A percentile compares a stretch with the other conserved stretches of the same genome.
These are phyloP conservation scores for Pseudomyrmex sp. DNA, from an alignment of 1,140 invertebrate genomes.

Conservation along the genomic window DNA sequence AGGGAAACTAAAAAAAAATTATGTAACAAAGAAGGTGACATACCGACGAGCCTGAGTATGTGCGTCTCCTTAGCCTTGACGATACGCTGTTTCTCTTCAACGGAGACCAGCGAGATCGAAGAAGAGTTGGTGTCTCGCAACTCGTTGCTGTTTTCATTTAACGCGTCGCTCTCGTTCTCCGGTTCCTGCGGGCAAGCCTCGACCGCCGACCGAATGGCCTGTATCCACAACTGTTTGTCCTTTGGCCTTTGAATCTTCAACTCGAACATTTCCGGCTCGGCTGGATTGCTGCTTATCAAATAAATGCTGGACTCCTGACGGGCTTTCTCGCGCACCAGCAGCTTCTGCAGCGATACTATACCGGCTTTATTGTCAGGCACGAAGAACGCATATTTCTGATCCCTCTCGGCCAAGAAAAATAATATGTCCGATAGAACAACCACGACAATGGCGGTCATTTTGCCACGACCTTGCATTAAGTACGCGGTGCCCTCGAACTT, in stretches of 20 bases:
- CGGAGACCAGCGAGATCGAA: constrained; percentile 85
- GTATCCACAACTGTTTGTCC: constrained; percentile 95
- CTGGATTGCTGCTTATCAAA: constrained; percentile 94
- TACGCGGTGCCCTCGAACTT: constrained; percentile 94
- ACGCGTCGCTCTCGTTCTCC: constrained; percentile 87
- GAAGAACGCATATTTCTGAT: constrained; percentile 92
- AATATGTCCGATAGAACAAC: constrained; percentile 96
- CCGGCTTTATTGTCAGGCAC: constrained; percentile 96
- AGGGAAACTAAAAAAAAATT: not conserved
- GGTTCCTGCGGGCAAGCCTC: constrained; percentile 89
- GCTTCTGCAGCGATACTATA: constrained; percentile 95
- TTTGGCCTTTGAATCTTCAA: constrained; percentile 95
- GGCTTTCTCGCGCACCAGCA: constrained; percentile 96
- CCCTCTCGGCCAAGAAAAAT: constrained; percentile 95
- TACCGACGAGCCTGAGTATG: constrained; percentile 90
- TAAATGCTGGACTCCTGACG: constrained; percentile 96
- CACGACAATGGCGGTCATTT: constrained; percentile 93
- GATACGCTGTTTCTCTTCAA: constrained; percentile 90
- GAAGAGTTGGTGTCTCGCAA: constrained; percentile 79
- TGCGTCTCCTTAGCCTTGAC: constrained; percentile 90
- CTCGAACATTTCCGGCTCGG: constrained; percentile 98
- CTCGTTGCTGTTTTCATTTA: constrained; percentile 85
- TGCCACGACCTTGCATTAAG: constrained; percentile 93
- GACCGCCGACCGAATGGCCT: constrained; percentile 90
- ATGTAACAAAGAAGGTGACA: constrained; percentile 57